phyloP scores from a whole-genome alignment of 2,113 vertebrate genomes.

The Geococcyx californianus region DNA sequence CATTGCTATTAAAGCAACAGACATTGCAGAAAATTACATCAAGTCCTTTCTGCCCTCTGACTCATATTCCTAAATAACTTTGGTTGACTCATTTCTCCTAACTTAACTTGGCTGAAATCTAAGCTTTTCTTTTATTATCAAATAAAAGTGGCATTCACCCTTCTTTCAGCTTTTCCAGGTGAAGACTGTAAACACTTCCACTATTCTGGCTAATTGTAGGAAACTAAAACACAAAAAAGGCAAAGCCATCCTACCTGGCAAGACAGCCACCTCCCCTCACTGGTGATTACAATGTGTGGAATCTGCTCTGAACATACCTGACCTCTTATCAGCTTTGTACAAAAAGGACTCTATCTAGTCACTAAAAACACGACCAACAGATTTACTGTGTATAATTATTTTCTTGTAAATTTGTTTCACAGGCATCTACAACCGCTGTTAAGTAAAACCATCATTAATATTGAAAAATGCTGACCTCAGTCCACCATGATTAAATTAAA shows the following conservation, averaged over 20 bases:
- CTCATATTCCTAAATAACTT: conserved; percentile 34
- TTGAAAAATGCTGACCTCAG: fast-evolving
- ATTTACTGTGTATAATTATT: neutral
- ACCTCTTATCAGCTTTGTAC: fast-evolving
- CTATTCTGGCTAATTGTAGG: neutral
- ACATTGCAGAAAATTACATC: neutral
- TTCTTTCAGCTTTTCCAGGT: neutral
- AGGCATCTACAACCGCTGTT: neutral
- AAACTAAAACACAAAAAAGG: neutral
- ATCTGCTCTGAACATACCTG: neutral
- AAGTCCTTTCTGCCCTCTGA: conserved; percentile 27
- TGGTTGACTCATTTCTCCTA: conserved; percentile 22
- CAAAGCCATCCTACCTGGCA: neutral
- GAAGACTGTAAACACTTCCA: neutral
- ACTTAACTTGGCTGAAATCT: neutral
- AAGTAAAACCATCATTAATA: neutral
- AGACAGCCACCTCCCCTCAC: fast-evolving
- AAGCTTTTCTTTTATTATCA: neutral
- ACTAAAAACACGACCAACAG: neutral
- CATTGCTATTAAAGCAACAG: neutral
- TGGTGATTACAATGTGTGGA: fast-evolving
- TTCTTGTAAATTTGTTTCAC: neutral
- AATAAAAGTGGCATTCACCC: neutral
- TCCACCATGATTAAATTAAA: neutral
- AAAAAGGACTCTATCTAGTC: neutral